Base-by-base conservation (phyloP, 2,888 invertebrate species). In the Andrena minutula region DNA sequence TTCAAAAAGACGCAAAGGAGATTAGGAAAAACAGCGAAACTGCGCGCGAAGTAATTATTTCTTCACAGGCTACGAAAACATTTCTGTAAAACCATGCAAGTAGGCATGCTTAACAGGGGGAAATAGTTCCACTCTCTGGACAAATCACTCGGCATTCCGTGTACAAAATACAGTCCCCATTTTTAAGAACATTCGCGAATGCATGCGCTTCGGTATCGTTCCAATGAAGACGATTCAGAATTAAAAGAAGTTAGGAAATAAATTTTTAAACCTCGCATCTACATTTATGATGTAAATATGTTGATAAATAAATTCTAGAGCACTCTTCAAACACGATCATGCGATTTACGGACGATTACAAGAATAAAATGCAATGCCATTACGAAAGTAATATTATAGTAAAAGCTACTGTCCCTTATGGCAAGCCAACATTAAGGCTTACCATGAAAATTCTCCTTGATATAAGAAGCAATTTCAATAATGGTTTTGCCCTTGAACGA, bases 401-500 rank as follows among this genome's bases (percentile, higher is more conserved):
- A 65, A 77, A 83, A 64, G 51, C 47, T 63, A 56, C 68, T 16
- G 8, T 51, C 32, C 49, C 32, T 74, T 61, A 28, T 70, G 87
- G 90, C 88, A 90, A 91, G 90, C 92, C 91, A 84, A 88, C 77
- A 56, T 35, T 68, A 30, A 73, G 89, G 91, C 90, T 92, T 94
- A 94, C 93, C 93, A 86, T 93, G 92, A 73, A 93, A 90, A 90
- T 93, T 93, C 89, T 93, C 93, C 94, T 93, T 93, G 92, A 94
- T 91, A 93, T 92, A 93, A 84, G 94, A 93, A 91, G 94, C 92
- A 89, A 94, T 93, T 91, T 94, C 93, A 88, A 92, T 91, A 89
- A 94, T 93, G 89, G 93, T 93, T 92, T 90, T 92, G 90, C 91
- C 89, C 88, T 93, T 94, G 88, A 94, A 91, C 41, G 92, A 89